Percentiles rank a stretch among this genome's conserved stretches.
phyloP scores from a whole-genome alignment of 2,888 invertebrate genomes.

The Pseudanteris insignis region DNA sequence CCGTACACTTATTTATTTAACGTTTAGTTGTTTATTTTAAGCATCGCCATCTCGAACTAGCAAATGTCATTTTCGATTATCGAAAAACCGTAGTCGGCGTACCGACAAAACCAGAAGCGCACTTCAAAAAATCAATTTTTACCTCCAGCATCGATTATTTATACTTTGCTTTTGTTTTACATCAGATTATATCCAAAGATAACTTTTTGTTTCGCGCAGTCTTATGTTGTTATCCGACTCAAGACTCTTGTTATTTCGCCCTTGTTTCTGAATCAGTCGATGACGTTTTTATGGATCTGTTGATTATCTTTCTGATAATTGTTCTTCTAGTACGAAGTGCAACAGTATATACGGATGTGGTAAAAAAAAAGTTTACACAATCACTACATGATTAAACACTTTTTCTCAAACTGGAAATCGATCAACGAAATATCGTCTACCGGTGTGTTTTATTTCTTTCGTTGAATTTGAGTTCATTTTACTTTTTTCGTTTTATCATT shows the following conservation, averaged over 20 bases:
- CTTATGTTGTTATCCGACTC: constrained; percentile 26
- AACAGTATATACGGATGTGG: constrained; percentile 24
- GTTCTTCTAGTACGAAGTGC: constrained; percentile 32
- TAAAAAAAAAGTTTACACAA: constrained; percentile 35
- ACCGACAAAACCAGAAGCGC: too few species aligned
- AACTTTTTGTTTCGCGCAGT: constrained; percentile 33
- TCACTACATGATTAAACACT: constrained; percentile 34
- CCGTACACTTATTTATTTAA: background rate
- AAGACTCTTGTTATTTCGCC: constrained; percentile 18
- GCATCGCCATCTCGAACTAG: too few species aligned
- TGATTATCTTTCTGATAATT: constrained; percentile 42
- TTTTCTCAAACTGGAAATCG: constrained; percentile 11
- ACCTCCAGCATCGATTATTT: constrained; percentile 21
- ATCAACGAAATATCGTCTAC: constrained; percentile 12
- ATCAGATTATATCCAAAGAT: constrained; percentile 22
- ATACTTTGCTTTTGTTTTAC: constrained; percentile 20
- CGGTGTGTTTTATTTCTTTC: background rate
- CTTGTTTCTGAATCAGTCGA: constrained; percentile 24
- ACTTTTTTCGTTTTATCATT: background rate
- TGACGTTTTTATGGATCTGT: constrained; percentile 39
- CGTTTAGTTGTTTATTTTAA: too few species aligned
- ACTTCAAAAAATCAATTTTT: constrained; percentile 23
- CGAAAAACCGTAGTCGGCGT: too few species aligned
- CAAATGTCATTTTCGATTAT: too few species aligned
- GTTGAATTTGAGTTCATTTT: constrained; percentile 1